A percentile compares a stretch with the other conserved stretches of the same genome.
Evolutionary conservation across 2,113 vertebrate species (phyloP).

Genomic region (Zosterops lateralis): DNA sequence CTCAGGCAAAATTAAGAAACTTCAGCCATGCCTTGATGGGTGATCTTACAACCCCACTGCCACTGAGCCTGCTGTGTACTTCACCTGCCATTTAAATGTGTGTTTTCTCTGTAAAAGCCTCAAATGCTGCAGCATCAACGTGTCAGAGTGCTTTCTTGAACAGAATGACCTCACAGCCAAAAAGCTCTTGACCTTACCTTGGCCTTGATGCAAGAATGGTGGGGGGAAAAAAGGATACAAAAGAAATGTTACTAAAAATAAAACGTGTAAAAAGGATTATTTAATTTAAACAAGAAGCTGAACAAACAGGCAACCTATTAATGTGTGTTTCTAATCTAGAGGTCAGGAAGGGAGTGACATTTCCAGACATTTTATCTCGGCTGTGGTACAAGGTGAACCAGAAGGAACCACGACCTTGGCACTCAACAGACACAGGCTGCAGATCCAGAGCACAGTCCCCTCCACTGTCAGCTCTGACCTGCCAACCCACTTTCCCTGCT

Average conservation of each 20-base stretch:
- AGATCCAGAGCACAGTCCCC: not conserved
- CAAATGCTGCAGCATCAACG: not conserved
- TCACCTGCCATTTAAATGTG: not conserved
- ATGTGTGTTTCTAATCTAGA: not conserved
- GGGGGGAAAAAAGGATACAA: not conserved
- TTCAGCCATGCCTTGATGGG: not conserved
- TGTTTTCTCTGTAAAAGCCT: not conserved
- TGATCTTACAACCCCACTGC: not conserved
- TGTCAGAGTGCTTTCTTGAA: not conserved
- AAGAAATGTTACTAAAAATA: not conserved
- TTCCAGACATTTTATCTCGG: not conserved
- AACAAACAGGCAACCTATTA: not conserved
- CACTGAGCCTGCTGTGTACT: not conserved
- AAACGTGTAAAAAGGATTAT: not conserved
- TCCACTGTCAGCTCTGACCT: not conserved
- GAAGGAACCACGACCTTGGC: not conserved
- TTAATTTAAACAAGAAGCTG: not conserved
- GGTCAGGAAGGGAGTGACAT: not conserved
- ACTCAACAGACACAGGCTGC: not conserved
- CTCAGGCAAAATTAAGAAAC: not conserved
- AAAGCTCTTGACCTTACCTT: not conserved
- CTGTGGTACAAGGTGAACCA: not conserved
- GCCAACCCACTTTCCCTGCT: not conserved
- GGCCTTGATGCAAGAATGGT: not conserved
- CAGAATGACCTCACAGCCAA: not conserved